phyloP scores from a whole-genome alignment of 2,888 invertebrate species.

The Thereva nobilitata region DNA sequence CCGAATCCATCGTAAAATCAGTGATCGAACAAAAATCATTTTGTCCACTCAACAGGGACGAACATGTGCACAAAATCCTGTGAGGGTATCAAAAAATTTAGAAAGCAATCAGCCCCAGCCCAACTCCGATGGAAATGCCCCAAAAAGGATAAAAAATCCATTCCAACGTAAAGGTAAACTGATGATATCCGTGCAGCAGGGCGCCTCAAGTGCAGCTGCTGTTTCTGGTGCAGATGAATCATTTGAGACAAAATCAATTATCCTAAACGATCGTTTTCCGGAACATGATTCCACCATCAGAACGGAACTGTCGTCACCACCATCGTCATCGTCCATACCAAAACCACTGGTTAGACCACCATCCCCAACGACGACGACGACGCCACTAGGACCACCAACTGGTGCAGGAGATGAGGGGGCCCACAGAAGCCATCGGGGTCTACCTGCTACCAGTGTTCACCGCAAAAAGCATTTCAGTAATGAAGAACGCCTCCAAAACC shows the following conservation, averaged over 20 bases:
- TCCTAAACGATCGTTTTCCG: conserved; percentile 13
- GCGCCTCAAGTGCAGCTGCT: conserved; percentile 1
- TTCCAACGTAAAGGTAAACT: neutral
- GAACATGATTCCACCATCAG: neutral
- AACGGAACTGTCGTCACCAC: neutral
- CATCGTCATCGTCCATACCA: neutral
- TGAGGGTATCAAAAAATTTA: conserved; percentile 3
- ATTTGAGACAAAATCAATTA: conserved; percentile 21
- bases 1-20: neutral
- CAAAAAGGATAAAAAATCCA: conserved; percentile 9
- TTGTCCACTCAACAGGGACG: neutral
- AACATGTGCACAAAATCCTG: too few species aligned
- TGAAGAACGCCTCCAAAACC: too few species aligned
- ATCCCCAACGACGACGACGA: too few species aligned
- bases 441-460: too few species aligned
- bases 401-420: too few species aligned
- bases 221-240: conserved; percentile 5
- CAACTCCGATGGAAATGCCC: neutral
- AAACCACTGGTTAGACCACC: neutral
- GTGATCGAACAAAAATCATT: conserved; percentile 6
- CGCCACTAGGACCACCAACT: too few species aligned
- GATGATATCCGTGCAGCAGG: neutral
- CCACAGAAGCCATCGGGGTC: too few species aligned
- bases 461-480: too few species aligned
- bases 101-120: conserved; percentile 7